Conservation (phyloP, 2,797 vertebrate species). For the Gambelia wislizenii region DNA sequence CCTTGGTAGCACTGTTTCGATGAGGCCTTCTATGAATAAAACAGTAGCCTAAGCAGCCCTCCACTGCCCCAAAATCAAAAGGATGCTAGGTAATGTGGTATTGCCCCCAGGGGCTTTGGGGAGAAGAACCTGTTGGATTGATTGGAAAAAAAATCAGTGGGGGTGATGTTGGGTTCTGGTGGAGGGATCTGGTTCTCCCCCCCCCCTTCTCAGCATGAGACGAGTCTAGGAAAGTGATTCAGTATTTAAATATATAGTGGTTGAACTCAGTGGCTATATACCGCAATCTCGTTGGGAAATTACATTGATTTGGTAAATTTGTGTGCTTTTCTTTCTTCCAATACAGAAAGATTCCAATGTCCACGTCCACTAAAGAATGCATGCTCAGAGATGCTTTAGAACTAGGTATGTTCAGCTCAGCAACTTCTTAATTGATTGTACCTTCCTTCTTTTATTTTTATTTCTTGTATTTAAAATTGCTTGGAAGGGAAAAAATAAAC, state of each 20-base stretch:
- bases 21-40: background rate
- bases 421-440: conserved; percentile 4
- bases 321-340: conserved; percentile 44
- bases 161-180: background rate
- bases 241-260: no score
- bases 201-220: background rate
- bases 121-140: background rate
- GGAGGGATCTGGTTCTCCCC: background rate
- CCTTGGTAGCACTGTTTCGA: background rate
- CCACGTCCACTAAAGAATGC: conserved; percentile 46
- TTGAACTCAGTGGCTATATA: background rate
- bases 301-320: background rate
- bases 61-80: background rate
- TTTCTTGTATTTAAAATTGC: background rate
- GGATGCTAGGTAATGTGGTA: background rate
- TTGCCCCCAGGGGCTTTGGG: background rate
- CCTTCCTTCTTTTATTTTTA: fast-evolving
- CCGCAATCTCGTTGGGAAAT: background rate
- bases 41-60: background rate
- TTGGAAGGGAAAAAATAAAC: background rate
- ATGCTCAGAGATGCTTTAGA: conserved; percentile 59
- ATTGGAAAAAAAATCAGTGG: background rate
- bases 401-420: conserved; percentile 67
- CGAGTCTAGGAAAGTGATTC: background rate
- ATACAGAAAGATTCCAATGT: conserved; percentile 67